Base-by-base conservation (phyloP, 2,797 vertebrate genomes). In the Alectoris magna region DNA sequence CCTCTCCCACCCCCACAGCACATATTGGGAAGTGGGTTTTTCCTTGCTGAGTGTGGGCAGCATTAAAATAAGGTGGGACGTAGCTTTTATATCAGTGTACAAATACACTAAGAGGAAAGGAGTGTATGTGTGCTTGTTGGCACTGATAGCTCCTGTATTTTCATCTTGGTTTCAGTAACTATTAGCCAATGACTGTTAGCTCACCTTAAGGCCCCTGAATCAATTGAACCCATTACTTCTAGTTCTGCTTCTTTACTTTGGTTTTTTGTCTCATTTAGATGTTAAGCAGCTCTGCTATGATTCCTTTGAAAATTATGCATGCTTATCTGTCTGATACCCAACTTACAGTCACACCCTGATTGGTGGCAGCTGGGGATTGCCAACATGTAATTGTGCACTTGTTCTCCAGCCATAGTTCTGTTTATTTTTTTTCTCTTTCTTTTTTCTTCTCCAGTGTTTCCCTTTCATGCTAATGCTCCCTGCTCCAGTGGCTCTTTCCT, bases 241-340 rank as follows among this genome's bases (percentile, higher is more conserved):
- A 48, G 48, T 88, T 96, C 77, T 38, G 29, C 59, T 88, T 80
- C 83, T 62, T 85, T 89, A 69, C 77, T 85, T 93, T 81, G 43
- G 55, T 81, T 77, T 44, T 51, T 78, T 18, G 3, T 86, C 67
- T 88, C 55, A 88, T 95, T 90, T 89, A 86, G 75, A 87, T 87
- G 91, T 86, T 87, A 69, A 93, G 60, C 59, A 84, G 87, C 69
- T 91, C 66, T 56, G 4, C 82, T 87, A 83, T 91, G 94, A 95
- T 95, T 93, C 75, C 58, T 91, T 91, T 93, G 62, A 79, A 85
- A 95, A 83, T 49, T 94, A 77, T 91, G 88, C 39, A 29, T 83
- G 49, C 79, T 92, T 91, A 92, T 90, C 83, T 90, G 87, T 64
- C 73, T 92, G 59, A 88, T 94, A 92, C 51, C 69, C 84, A 91